Evolutionary conservation across 2,113 vertebrate species (phyloP), one percentile per base, ranked within the genome.

Genomic region (Brienomyrus longianalis): DNA sequence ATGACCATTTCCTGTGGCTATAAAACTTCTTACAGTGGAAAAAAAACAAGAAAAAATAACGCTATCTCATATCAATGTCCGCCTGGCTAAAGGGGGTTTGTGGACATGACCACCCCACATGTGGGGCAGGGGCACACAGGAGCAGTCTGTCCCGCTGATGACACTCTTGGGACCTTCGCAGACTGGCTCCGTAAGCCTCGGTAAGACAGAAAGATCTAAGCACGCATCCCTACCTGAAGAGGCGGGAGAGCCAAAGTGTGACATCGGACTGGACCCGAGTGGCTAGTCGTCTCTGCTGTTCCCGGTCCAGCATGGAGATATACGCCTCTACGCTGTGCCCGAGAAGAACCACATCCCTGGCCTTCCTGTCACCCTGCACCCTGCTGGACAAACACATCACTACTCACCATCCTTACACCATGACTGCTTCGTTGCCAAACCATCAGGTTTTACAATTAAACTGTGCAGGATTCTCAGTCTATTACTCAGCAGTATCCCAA

Each of bases 251-350:
- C 98, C 98, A 99, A 66, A 99, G 95, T 0, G 97, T 99, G 54
- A 97, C 98, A 92, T 99, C 98, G 0, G 98, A 99, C 90, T 97
- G 96, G 93, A 99, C 97, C 87, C 98, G 96, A 0, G 97, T 98
- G 87, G 97, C 98, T 31, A 99, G 96, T 90, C 97, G 98, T 90
- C 98, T 94, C 91, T 99, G 94, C 27, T 96, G 94, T 70, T 98
- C 98, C 92, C 94, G 96, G 93, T 98, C 96, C 95, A 99, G 90
- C 83, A 98, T 96, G 0, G 98, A 99, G 93, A 99, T 97, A 92
- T 98, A 99, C 35, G 98, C 98, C 8, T 97, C 98, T 93, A 99
- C 94, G 92, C 98, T 99, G 88, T 99, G 98, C 52, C 98, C 98
- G 93, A 99, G 91, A n/a, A 99, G 93, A 39, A 98, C 97, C 96